Percentiles rank a stretch among this genome's conserved stretches.
Evolutionary conservation across 2,888 invertebrate genomes (phyloP).

Genomic region (Netelia melanura): DNA sequence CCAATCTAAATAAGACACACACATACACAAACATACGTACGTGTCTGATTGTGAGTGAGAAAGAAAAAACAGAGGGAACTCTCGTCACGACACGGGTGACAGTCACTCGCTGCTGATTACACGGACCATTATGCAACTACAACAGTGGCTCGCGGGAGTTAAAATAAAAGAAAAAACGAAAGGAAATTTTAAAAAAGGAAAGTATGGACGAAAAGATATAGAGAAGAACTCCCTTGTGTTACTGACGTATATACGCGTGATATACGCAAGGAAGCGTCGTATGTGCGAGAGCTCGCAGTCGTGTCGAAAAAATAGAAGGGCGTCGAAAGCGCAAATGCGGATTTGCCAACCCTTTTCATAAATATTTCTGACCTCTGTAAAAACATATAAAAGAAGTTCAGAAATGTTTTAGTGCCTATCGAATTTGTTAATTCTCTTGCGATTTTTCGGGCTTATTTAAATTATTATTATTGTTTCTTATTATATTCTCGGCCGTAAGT

Average conservation of each 20-base stretch:
- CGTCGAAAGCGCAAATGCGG: constrained; percentile 34
- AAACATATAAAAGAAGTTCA: not conserved
- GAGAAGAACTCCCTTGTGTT: constrained; percentile 41
- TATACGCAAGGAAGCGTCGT: not conserved
- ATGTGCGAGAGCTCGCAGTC: constrained; percentile 5
- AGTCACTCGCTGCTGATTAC: constrained; percentile 84
- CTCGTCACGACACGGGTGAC: constrained; percentile 72
- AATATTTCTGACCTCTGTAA: constrained; percentile 26
- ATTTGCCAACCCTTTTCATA: not conserved
- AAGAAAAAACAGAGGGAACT: constrained; percentile 24
- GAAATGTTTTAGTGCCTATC: not conserved
- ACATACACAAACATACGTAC: constrained; percentile 46
- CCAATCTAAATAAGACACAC: not conserved
- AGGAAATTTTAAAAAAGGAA: constrained; percentile 15
- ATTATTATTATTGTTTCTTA: not conserved
- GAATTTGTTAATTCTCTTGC: constrained; percentile 8
- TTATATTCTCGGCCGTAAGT: not conserved
- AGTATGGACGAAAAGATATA: constrained; percentile 12
- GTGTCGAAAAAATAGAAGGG: constrained; percentile 31
- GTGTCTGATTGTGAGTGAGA: constrained; percentile 60
- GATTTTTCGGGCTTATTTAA: not conserved
- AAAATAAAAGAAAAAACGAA: constrained; percentile 35
- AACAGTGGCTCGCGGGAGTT: constrained; percentile 74
- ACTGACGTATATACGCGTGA: constrained; percentile 29
- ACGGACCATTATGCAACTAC: constrained; percentile 84